Evolutionary conservation across 2,888 invertebrate species (phyloP).

Genomic region (Rhamnusium bicolor): DNA sequence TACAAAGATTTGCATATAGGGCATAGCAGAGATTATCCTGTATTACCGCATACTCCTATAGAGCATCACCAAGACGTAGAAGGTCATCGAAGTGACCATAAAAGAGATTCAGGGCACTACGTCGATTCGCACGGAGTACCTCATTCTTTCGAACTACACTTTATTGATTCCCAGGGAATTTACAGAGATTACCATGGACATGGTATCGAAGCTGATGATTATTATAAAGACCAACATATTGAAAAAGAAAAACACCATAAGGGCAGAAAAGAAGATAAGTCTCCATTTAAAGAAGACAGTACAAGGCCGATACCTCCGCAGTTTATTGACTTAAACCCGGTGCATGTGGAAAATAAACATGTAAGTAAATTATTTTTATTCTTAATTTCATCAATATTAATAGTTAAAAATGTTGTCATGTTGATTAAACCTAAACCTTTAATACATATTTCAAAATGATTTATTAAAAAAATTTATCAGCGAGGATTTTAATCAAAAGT

Average conservation of each 20-base stretch:
- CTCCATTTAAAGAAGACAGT: slow-evolving; percentile 54
- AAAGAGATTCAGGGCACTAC: slow-evolving; percentile 64
- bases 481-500: too few relatives aligned
- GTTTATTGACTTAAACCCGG: slow-evolving; percentile 67
- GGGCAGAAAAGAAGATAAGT: slow-evolving; percentile 54
- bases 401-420: too few relatives aligned
- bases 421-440: too few relatives aligned
- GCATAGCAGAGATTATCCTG: slow-evolving; percentile 64
- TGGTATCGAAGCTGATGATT: slow-evolving; percentile 57
- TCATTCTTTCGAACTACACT: slow-evolving; percentile 68
- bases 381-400: too few relatives aligned
- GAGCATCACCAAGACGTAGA: slow-evolving; percentile 58
- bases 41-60: slow-evolving; percentile 58
- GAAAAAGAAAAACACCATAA: slow-evolving; percentile 50
- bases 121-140: slow-evolving; percentile 68
- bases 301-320: slow-evolving; percentile 66
- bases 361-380: slow-evolving; percentile 60
- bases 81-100: slow-evolving; percentile 43
- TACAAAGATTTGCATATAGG: slow-evolving; percentile 34
- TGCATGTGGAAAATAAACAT: slow-evolving; percentile 67
- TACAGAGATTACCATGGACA: slow-evolving; percentile 67
- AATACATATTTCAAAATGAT: too few relatives aligned
- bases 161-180: slow-evolving; percentile 68
- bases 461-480: too few relatives aligned
- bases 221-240: slow-evolving; percentile 45